Evolutionary conservation across 2,797 vertebrate genomes (phyloP).

Genomic region (Scolopax bukidnonensis): DNA sequence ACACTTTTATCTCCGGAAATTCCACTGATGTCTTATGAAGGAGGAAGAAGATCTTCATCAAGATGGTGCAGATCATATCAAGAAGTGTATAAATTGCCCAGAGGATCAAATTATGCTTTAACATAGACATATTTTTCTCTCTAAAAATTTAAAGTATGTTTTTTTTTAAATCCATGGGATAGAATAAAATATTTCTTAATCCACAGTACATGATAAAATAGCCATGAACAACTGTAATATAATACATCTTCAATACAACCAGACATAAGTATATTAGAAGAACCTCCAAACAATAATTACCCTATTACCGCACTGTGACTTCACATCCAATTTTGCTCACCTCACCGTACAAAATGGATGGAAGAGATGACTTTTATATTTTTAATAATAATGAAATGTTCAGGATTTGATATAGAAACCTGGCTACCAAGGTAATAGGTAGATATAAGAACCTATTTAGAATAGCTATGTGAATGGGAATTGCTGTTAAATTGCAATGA

Average conservation of each 20-base stretch:
- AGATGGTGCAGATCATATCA: background rate
- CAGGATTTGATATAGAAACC: conserved; percentile 27
- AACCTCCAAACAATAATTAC: conserved; percentile 43
- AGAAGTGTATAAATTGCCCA: background rate
- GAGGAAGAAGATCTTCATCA: background rate
- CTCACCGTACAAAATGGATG: background rate
- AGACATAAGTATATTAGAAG: conserved; percentile 17
- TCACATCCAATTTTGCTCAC: conserved; percentile 40
- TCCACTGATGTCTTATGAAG: background rate
- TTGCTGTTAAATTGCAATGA: conserved; percentile 26
- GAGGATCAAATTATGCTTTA: background rate
- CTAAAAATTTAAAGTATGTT: background rate
- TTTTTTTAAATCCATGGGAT: background rate
- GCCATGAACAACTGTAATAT: background rate
- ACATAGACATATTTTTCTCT: background rate
- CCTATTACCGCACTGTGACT: background rate
- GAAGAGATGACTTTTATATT: conserved; percentile 26
- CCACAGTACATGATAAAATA: background rate
- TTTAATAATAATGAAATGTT: conserved; percentile 45
- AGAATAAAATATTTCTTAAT: background rate
- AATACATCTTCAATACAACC: conserved; percentile 18
- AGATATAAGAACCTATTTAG: conserved; percentile 31
- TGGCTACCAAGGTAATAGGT: conserved; percentile 11
- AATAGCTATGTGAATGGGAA: conserved; percentile 18
- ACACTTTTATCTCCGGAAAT: conserved; percentile 4